phyloP scores from a whole-genome alignment of 1,140 invertebrate species.

The Apocrypta bakeri region DNA sequence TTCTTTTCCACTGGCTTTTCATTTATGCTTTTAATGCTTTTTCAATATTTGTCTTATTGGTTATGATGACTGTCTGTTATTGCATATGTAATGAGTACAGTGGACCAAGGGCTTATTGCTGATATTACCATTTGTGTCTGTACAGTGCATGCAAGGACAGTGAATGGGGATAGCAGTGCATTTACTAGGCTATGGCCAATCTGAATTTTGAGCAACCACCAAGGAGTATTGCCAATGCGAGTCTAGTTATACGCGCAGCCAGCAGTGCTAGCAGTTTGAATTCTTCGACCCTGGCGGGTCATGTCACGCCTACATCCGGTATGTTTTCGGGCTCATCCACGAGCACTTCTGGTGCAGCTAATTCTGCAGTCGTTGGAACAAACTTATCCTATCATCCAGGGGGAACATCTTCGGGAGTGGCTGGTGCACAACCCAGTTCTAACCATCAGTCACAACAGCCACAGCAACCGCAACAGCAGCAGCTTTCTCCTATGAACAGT shows the following conservation, averaged over 20 bases:
- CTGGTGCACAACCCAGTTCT: constrained; percentile 59
- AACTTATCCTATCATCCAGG: constrained; percentile 66
- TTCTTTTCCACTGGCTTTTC: constrained; percentile 30
- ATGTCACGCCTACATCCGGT: constrained; percentile 82
- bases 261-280: constrained; percentile 76
- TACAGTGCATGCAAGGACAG: constrained; percentile 21
- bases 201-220: constrained; percentile 88
- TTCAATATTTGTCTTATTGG: constrained; percentile 32
- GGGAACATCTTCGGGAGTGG: constrained; percentile 59
- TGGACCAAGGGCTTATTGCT: not conserved
- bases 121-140: not conserved
- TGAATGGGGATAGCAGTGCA: not conserved
- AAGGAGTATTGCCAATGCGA: constrained; percentile 83
- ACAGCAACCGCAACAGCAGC: constrained; percentile 74
- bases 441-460: constrained; percentile 75
- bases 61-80: constrained; percentile 50
- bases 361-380: constrained; percentile 68
- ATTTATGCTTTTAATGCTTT: constrained; percentile 27
- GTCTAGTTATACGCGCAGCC: constrained; percentile 77
- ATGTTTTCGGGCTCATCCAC: constrained; percentile 78
- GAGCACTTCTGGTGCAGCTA: constrained; percentile 68
- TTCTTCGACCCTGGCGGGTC: constrained; percentile 79
- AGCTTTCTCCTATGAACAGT: constrained; percentile 80
- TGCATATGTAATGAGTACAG: constrained; percentile 19
- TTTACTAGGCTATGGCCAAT: constrained; percentile 82